Conservation (phyloP, 2,888 invertebrate species). For the Podotricha telesiphe region DNA sequence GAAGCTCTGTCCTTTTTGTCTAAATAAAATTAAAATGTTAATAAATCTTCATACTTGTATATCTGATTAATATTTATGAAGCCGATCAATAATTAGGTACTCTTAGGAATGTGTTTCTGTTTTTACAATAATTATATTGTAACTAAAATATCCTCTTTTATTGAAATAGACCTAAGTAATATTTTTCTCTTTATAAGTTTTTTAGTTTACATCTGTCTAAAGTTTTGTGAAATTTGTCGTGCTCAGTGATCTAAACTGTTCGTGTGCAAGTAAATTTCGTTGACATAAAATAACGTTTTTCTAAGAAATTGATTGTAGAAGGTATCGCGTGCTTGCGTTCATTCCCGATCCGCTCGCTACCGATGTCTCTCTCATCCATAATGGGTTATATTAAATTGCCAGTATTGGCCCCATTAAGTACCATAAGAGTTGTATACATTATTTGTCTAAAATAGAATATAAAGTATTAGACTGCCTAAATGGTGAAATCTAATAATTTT, state of each 20-base stretch:
- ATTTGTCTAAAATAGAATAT: not conserved
- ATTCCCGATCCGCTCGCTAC: constrained; percentile 63
- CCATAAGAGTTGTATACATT: constrained; percentile 53
- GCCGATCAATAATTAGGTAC: no score
- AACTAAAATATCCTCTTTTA: no score
- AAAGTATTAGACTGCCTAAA: not conserved
- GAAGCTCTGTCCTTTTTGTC: no score
- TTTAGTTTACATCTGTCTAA: not conserved
- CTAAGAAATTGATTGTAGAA: constrained; percentile 75
- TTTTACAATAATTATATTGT: no score
- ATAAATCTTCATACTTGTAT: no score
- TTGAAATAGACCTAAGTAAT: no score
- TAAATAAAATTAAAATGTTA: no score
- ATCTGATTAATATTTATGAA: no score
- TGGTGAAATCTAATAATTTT: not conserved
- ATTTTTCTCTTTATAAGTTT: not conserved
- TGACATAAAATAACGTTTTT: constrained; percentile 73
- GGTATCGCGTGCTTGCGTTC: constrained; percentile 67
- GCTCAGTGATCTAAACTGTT: constrained; percentile 57
- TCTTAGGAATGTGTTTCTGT: no score
- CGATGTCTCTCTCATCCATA: constrained; percentile 72
- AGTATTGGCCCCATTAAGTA: constrained; percentile 62
- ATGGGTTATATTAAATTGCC: constrained; percentile 71
- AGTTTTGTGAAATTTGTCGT: not conserved
- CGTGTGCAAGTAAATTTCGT: constrained; percentile 64